These are phyloP conservation scores for Cheilosia urbana DNA, from an alignment of 2,888 invertebrate genomes.

Conservation along the genomic window DNA sequence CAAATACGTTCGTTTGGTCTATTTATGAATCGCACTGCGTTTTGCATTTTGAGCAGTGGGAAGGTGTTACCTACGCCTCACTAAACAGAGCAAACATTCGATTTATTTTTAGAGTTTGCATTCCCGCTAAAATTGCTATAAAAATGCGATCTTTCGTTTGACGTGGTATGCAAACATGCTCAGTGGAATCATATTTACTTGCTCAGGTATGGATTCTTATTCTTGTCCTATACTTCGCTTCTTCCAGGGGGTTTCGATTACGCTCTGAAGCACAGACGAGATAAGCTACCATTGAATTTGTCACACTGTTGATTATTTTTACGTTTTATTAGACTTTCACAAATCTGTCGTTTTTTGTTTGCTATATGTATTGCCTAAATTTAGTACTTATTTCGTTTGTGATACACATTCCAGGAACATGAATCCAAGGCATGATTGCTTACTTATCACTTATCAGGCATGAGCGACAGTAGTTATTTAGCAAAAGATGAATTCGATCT, in stretches of 20 bases:
- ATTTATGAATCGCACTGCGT: conserved; percentile 20
- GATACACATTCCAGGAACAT: background rate
- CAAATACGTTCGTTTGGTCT: conserved; percentile 4
- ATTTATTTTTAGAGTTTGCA: conserved; percentile 16
- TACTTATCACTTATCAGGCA: background rate
- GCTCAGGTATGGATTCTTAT: no score
- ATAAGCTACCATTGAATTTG: background rate
- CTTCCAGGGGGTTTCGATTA: background rate
- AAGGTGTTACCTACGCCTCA: no score
- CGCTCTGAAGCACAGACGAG: background rate
- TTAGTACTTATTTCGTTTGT: background rate
- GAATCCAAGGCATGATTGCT: background rate
- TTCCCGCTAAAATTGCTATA: background rate
- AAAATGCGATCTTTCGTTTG: background rate
- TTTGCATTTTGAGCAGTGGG: background rate
- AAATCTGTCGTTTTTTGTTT: background rate
- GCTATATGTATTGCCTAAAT: background rate
- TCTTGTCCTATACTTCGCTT: background rate
- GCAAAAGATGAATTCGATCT: background rate
- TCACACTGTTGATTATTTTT: background rate
- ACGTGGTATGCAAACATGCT: background rate
- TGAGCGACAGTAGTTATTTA: background rate
- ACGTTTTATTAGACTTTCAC: background rate
- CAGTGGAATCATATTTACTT: conserved; percentile 1
- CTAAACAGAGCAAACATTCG: background rate